phyloP scores from a whole-genome alignment of 35 echinoderm and acorn worm species.

The Patiria miniata region DNA sequence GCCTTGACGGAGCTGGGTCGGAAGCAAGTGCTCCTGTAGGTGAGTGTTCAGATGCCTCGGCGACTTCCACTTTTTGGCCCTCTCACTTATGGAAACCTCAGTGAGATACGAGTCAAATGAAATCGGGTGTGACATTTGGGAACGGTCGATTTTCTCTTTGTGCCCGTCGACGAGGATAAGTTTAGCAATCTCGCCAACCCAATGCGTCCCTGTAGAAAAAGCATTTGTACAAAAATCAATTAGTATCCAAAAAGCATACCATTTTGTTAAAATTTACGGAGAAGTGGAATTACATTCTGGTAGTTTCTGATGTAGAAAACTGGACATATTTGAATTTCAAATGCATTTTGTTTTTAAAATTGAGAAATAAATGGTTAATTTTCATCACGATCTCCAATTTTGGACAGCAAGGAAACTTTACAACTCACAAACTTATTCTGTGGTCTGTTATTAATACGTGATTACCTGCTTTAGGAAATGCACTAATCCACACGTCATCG shows the following conservation, averaged over 20 bases:
- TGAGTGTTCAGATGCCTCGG: background rate
- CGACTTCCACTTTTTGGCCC: background rate
- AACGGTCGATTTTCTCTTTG: slow-evolving; percentile 7
- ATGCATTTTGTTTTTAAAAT: too few relatives aligned
- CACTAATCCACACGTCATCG: slow-evolving; percentile 4
- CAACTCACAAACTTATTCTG: too few relatives aligned
- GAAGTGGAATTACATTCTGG: too few relatives aligned
- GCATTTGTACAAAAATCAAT: background rate
- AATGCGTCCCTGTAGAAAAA: background rate
- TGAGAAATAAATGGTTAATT: too few relatives aligned
- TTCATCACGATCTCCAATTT: too few relatives aligned
- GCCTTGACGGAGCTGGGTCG: slow-evolving; percentile 18
- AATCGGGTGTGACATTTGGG: background rate
- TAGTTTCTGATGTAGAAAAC: too few relatives aligned
- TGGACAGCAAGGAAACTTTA: too few relatives aligned
- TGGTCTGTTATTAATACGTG: too few relatives aligned
- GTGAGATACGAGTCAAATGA: background rate
- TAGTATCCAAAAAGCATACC: too few relatives aligned
- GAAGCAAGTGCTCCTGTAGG: background rate
- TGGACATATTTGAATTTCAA: too few relatives aligned
- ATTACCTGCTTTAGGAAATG: slow-evolving; percentile 13
- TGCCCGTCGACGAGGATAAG: background rate
- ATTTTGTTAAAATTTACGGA: too few relatives aligned
- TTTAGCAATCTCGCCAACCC: background rate
- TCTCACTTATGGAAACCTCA: background rate